Base-by-base conservation (phyloP, 2,113 vertebrate genomes). In the Pleuronectes platessa region DNA sequence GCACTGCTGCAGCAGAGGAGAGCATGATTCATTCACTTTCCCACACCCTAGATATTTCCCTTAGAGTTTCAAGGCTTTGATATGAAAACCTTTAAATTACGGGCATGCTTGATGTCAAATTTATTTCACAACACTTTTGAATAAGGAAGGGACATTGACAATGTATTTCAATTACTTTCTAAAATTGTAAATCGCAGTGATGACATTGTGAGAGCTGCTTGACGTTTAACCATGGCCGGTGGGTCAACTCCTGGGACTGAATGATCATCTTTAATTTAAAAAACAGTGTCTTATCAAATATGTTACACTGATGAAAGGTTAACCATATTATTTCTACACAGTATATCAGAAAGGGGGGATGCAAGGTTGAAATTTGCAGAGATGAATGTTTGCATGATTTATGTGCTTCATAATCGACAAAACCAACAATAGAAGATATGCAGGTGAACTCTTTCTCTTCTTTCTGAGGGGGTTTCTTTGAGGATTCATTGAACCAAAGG, bases 11-110 rank as follows among this genome's bases (percentile, higher is more conserved):
- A 0, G 75, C 84, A 78, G 69, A 81, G 54, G 51, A 80, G 63
- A 68, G 37, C 54, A 71, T 76, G 78, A 87, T 85, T 89, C 82
- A 88, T 71, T 79, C 71, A 86, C 55, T 81, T 70, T 63, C 47
- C 51, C 51, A 51, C 47, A 51, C 47, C 47, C 17, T 17, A 51
- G 47, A 51, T 31, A 67, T 69, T 68, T 64, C 61, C 65, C 79
- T 78, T 4, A 58, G 76, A 81, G 73, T 61, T 68, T 76, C 37
- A 68, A 66, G 58, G 58, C 72, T 88, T 85, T 81, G 31, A 85
- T 70, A 81, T 47, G 9, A 54, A 66, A 81, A 65, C 61, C 61
- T 66, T 69, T 53, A 75, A 62, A 76, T 71, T 79, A 62, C 42
- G 80, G 86, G 68, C 1, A 2, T 17, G 45, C 37, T 70, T 85